Evolutionary conservation across 37 sponge, comb jelly and placozoan genomes (phyloP).

Genomic region (Petrosia ficiformis): DNA sequence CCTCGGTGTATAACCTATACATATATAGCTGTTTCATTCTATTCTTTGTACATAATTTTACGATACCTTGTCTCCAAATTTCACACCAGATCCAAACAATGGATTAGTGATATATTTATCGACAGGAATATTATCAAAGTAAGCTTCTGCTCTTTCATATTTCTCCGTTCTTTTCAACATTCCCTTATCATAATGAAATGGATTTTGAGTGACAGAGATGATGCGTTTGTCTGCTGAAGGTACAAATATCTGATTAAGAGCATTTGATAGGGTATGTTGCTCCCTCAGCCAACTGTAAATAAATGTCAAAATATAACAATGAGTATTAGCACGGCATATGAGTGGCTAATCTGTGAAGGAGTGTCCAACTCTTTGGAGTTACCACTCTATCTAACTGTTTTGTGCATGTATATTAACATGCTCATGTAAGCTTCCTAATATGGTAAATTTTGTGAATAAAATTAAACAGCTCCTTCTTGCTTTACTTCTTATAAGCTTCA

Average conservation of each 20-base stretch:
- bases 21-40: too few relatives aligned
- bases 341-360: too few relatives aligned
- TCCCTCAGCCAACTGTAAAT: constrained; percentile 62
- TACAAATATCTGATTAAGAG: constrained; percentile 47
- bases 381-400: too few relatives aligned
- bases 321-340: too few relatives aligned
- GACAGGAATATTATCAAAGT: constrained; percentile 12
- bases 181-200: neutral
- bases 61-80: constrained; percentile 26
- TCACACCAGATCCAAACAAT: constrained; percentile 53
- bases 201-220: neutral
- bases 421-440: too few relatives aligned
- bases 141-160: neutral
- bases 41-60: too few relatives aligned
- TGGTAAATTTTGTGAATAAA: too few relatives aligned
- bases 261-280: constrained; percentile 44
- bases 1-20: too few relatives aligned
- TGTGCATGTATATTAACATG: too few relatives aligned
- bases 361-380: too few relatives aligned
- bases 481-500: too few relatives aligned
- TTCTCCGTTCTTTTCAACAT: neutral
- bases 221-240: constrained; percentile 12
- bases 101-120: constrained; percentile 60
- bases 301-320: neutral
- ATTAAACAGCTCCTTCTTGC: too few relatives aligned